phyloP scores from a whole-genome alignment of 1,140 invertebrate species.

The Sipha flava region DNA sequence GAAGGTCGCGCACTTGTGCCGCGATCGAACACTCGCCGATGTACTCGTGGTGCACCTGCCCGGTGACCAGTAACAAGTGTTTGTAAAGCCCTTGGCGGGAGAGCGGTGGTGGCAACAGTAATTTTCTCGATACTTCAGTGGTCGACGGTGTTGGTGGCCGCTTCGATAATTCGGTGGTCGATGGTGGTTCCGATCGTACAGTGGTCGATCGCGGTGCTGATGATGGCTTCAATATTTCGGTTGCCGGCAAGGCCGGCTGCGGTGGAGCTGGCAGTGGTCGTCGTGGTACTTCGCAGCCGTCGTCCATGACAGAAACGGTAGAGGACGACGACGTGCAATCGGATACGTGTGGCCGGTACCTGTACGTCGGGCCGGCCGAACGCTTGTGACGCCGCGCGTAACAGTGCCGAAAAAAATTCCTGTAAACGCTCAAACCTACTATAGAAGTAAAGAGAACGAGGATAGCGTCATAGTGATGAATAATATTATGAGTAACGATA shows the following conservation, averaged over 20 bases:
- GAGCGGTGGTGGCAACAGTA: too few relatives aligned
- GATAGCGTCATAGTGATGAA: too few relatives aligned
- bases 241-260: too few relatives aligned
- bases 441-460: too few relatives aligned
- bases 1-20: slow-evolving; percentile 1
- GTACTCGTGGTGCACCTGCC: slow-evolving; percentile 26
- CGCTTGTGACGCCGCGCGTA: not conserved
- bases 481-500: too few relatives aligned
- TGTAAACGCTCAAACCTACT: not conserved
- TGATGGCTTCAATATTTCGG: not conserved
- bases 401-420: not conserved
- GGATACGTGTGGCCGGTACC: not conserved
- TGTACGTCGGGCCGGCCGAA: not conserved
- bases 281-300: not conserved
- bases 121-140: too few relatives aligned
- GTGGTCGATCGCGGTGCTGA: too few relatives aligned
- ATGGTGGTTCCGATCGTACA: too few relatives aligned
- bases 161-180: too few relatives aligned
- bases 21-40: slow-evolving; percentile 33
- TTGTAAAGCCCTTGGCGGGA: slow-evolving; percentile 18
- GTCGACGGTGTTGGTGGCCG: too few relatives aligned
- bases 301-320: not conserved
- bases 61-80: slow-evolving; percentile 34
- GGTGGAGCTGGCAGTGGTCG: not conserved
- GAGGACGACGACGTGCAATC: not conserved